phyloP scores from a whole-genome alignment of 2,113 vertebrate species.

The Eubucco bourcierii region DNA sequence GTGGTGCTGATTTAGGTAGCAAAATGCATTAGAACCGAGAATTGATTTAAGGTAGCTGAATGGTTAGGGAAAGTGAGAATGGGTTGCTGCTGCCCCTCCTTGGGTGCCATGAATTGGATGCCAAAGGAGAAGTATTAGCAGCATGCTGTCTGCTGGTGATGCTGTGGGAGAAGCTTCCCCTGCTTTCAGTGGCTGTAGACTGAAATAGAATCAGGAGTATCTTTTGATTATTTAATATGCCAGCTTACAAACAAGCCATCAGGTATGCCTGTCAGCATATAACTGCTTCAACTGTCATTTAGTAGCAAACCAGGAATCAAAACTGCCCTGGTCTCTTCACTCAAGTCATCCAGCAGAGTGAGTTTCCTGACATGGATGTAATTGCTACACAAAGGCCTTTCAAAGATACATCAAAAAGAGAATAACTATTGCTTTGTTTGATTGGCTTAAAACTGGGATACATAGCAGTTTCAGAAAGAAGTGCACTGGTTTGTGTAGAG shows the following conservation, averaged over 20 bases:
- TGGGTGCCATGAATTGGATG: accelerated
- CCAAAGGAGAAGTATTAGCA: background rate
- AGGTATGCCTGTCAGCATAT: background rate
- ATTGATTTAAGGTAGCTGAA: background rate
- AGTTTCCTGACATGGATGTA: background rate
- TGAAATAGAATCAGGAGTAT: background rate
- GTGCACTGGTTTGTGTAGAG: background rate
- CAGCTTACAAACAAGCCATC: background rate
- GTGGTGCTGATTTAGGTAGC: background rate
- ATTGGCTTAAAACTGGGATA: background rate
- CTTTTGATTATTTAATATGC: background rate
- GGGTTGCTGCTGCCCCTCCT: background rate
- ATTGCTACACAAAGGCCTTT: background rate
- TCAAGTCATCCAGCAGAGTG: background rate
- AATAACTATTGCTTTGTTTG: background rate
- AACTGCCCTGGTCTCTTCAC: background rate
- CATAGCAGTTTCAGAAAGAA: background rate
- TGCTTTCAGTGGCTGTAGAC: background rate
- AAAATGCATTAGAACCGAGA: background rate
- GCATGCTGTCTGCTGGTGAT: accelerated
- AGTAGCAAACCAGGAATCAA: background rate
- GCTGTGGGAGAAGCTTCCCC: background rate
- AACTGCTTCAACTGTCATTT: background rate
- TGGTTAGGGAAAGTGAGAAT: accelerated
- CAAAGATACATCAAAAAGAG: background rate